phyloP scores from a whole-genome alignment of 2,797 vertebrate species.

The Brachymystax lenok region DNA sequence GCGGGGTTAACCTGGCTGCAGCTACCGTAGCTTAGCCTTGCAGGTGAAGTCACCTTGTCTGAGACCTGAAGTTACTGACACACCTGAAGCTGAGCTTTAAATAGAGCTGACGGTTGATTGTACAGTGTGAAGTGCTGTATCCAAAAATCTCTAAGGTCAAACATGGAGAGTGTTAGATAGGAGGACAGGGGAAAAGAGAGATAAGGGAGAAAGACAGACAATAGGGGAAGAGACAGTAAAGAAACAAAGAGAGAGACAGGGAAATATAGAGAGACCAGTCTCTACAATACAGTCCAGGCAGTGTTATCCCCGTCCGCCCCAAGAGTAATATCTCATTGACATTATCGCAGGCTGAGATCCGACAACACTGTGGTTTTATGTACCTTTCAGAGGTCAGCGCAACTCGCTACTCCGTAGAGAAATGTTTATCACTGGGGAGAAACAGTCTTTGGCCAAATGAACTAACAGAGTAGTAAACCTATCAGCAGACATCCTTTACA shows the following conservation, averaged over 20 bases:
- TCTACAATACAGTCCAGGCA: constrained; percentile 29
- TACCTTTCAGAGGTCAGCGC: constrained; percentile 65
- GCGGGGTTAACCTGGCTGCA: too few species aligned
- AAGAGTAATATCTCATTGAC: constrained; percentile 54
- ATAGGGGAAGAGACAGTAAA: neutral
- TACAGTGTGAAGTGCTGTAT: neutral
- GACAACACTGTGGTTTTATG: constrained; percentile 56
- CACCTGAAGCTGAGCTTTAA: neutral
- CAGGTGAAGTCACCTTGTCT: too few species aligned
- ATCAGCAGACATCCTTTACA: constrained; percentile 64
- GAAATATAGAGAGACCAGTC: neutral
- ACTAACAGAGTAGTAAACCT: constrained; percentile 70
- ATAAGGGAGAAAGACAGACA: neutral
- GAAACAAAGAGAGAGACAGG: constrained; percentile 6
- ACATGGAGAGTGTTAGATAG: neutral
- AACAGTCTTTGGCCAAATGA: constrained; percentile 62
- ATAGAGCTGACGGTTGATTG: neutral
- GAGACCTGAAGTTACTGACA: too few species aligned
- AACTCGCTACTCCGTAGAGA: constrained; percentile 62
- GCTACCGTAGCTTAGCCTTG: too few species aligned
- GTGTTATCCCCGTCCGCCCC: constrained; percentile 14
- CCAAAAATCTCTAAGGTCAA: neutral
- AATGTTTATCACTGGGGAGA: constrained; percentile 60
- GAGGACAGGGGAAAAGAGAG: neutral
- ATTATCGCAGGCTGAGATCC: constrained; percentile 64